phyloP scores from a whole-genome alignment of 2,888 invertebrate genomes.

The Abscondita cerata region DNA sequence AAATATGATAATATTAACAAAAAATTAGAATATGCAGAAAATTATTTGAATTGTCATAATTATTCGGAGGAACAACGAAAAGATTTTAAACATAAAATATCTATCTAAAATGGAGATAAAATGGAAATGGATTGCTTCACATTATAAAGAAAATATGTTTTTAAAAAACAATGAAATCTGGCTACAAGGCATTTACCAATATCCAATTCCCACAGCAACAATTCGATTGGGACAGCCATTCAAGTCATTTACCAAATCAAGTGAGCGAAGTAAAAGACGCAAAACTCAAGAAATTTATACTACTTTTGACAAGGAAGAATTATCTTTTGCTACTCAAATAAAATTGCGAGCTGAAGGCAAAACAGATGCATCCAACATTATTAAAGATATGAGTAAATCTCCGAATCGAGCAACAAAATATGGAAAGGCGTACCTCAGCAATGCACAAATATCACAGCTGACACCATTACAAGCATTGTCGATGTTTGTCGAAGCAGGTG shows the following conservation, averaged over 20 bases:
- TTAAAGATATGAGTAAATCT: conserved; percentile 8
- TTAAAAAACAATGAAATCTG: background rate
- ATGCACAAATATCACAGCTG: background rate
- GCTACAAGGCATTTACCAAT: background rate
- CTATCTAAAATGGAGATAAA: no score
- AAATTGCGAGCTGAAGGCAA: conserved; percentile 5
- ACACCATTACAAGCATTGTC: background rate
- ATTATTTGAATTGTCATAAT: no score
- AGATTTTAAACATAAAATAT: no score
- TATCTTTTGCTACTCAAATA: no score
- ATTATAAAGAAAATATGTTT: background rate
- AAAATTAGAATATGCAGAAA: no score
- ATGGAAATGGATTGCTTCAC: background rate
- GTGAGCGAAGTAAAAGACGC: no score
- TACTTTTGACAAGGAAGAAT: no score
- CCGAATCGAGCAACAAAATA: conserved; percentile 8
- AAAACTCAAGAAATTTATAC: no score
- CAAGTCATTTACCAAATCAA: background rate
- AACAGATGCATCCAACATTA: conserved; percentile 7
- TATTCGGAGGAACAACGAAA: no score
- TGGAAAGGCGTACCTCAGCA: conserved; percentile 1
- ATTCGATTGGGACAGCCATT: background rate
- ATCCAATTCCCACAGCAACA: background rate
- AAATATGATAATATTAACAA: no score
- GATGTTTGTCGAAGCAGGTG: conserved; percentile 1